Conservation (phyloP, 2,113 vertebrate species). For the Nerophis ophidion region DNA sequence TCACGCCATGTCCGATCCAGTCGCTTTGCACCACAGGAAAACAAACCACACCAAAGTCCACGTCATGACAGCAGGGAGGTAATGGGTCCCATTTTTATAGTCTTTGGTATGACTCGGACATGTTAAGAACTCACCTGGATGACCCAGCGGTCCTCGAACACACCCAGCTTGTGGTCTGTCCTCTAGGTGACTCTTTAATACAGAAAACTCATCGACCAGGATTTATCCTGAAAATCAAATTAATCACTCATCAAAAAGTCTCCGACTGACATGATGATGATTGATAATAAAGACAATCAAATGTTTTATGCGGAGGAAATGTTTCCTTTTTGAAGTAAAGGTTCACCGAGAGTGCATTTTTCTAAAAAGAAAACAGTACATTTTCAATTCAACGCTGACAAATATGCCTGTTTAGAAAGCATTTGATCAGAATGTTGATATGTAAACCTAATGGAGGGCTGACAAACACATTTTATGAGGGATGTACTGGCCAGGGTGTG, state of each 20-base stretch:
- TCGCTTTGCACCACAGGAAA: no score
- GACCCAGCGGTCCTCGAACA: slow-evolving; percentile 8
- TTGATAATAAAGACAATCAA: background rate
- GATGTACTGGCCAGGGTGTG: background rate
- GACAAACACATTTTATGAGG: background rate
- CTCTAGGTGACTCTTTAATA: background rate
- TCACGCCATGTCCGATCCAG: no score
- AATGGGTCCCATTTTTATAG: no score
- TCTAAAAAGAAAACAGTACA: slow-evolving; percentile 8
- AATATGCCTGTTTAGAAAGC: slow-evolving; percentile 6
- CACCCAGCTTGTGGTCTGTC: background rate
- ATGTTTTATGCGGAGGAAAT: background rate
- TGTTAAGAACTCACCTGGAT: slow-evolving; percentile 31
- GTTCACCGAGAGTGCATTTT: slow-evolving; percentile 5
- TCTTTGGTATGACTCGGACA: no score
- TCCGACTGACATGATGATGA: background rate
- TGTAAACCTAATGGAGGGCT: background rate
- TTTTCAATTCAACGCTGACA: slow-evolving; percentile 7
- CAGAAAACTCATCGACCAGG: background rate
- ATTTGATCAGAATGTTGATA: slow-evolving; percentile 21
- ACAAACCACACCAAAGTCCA: no score
- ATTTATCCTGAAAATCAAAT: background rate
- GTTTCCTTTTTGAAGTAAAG: background rate
- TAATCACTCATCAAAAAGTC: background rate
- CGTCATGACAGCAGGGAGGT: no score